Conservation (phyloP, 2,113 vertebrate genomes). For the Tichodroma muraria region DNA sequence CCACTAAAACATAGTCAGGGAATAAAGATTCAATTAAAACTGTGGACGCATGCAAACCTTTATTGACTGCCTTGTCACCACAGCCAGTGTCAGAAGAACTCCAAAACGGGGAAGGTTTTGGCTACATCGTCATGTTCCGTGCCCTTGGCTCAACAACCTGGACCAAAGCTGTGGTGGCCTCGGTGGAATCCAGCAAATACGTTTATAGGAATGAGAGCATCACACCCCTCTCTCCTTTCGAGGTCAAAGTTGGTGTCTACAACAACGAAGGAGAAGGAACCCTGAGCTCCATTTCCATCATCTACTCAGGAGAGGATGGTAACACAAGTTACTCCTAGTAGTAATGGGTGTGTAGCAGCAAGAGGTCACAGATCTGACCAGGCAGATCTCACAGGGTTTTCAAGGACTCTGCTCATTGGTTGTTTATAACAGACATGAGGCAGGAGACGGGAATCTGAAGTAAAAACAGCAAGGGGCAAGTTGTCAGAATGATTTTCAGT, state of each 20-base stretch:
- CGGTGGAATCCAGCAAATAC: conserved; percentile 78
- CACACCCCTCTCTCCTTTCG: conserved; percentile 77
- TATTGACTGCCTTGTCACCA: conserved; percentile 36
- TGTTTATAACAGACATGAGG: rapidly evolving
- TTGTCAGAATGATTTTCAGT: neutral
- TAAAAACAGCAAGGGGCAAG: neutral
- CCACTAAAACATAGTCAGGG: conserved; percentile 24
- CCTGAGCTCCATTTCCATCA: conserved; percentile 66
- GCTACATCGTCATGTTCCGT: conserved; percentile 80
- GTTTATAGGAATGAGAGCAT: conserved; percentile 82
- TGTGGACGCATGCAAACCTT: neutral
- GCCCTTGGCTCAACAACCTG: conserved; percentile 76
- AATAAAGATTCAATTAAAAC: conserved; percentile 61
- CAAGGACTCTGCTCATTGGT: neutral
- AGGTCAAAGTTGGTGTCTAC: conserved; percentile 86
- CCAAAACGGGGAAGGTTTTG: conserved; percentile 86
- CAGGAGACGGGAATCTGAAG: neutral
- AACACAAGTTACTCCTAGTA: neutral
- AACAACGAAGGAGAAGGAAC: conserved; percentile 82
- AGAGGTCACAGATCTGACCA: rapidly evolving
- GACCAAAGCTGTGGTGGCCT: conserved; percentile 79
- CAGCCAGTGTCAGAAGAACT: conserved; percentile 86
- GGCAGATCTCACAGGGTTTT: neutral
- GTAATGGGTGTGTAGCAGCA: neutral
- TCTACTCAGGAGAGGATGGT: conserved; percentile 87